phyloP scores from a whole-genome alignment of 2,888 invertebrate species.

The Oeneis ivallda region DNA sequence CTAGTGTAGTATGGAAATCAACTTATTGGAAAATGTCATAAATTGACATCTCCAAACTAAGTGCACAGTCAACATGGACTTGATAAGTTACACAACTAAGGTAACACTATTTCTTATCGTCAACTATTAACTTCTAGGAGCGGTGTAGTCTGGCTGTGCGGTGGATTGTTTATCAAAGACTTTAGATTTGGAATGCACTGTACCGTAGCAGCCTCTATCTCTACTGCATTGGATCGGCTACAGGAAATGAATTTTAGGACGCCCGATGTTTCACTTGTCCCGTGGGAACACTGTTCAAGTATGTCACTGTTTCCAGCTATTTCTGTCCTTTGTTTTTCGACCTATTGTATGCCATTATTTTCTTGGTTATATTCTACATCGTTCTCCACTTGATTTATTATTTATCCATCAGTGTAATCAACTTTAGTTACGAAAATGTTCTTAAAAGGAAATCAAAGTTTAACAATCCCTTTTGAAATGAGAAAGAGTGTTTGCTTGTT shows the following conservation, averaged over 20 bases:
- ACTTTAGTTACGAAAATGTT: neutral
- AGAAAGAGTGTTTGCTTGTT: too few relatives aligned
- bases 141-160: too few relatives aligned
- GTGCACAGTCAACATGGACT: too few relatives aligned
- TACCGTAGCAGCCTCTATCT: neutral
- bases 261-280: constrained; percentile 11
- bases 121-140: too few relatives aligned
- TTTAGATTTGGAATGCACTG: neutral
- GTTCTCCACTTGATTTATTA: neutral
- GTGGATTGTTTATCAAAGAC: neutral
- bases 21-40: too few relatives aligned
- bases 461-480: too few relatives aligned
- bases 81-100: too few relatives aligned
- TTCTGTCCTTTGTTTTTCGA: neutral
- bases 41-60: too few relatives aligned
- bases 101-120: too few relatives aligned
- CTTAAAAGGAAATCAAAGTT: too few relatives aligned
- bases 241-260: constrained; percentile 27
- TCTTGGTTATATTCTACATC: neutral
- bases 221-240: constrained; percentile 11
- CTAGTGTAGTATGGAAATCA: too few relatives aligned
- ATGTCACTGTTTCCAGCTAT: neutral
- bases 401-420: neutral
- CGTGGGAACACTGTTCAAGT: constrained; percentile 12
- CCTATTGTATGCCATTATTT: neutral